Evolutionary conservation across 1,140 invertebrate genomes (phyloP).

Genomic region (Neodiprion lecontei): DNA sequence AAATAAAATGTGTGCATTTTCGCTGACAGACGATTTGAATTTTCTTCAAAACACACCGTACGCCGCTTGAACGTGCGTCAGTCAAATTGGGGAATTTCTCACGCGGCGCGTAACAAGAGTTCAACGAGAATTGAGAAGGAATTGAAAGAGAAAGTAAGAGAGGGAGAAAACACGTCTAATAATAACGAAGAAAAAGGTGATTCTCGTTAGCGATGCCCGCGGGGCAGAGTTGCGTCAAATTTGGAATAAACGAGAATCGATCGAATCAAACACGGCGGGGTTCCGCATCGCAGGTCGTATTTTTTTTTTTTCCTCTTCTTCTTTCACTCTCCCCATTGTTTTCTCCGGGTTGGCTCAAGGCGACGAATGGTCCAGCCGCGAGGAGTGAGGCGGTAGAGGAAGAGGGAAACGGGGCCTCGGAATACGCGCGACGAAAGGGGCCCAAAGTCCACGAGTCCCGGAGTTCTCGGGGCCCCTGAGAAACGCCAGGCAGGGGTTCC

Average conservation of each 20-base stretch:
- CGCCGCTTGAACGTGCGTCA: not conserved
- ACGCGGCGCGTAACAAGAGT: not conserved
- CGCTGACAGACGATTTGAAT: too few species aligned
- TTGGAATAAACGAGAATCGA: conserved; percentile 30
- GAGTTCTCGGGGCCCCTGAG: not conserved
- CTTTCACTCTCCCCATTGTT: not conserved
- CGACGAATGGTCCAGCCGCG: too few species aligned
- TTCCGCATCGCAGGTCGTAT: not conserved
- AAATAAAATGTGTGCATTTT: too few species aligned
- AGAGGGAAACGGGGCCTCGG: too few species aligned
- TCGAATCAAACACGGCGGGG: conserved; percentile 1
- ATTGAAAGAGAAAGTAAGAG: not conserved
- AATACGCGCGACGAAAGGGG: not conserved
- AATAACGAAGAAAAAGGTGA: not conserved
- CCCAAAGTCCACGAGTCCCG: not conserved
- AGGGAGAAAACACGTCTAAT: not conserved
- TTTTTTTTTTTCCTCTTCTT: not conserved
- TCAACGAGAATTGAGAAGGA: not conserved
- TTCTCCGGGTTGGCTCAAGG: not conserved
- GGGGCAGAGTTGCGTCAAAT: conserved; percentile 40
- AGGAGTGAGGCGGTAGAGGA: too few species aligned
- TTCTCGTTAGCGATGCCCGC: conserved; percentile 40
- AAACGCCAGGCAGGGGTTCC: not conserved
- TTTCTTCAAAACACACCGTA: too few species aligned
- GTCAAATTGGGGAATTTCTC: conserved; percentile 10